phyloP scores from a whole-genome alignment of 2,797 vertebrate species.

The Macropus fuliginosus region DNA sequence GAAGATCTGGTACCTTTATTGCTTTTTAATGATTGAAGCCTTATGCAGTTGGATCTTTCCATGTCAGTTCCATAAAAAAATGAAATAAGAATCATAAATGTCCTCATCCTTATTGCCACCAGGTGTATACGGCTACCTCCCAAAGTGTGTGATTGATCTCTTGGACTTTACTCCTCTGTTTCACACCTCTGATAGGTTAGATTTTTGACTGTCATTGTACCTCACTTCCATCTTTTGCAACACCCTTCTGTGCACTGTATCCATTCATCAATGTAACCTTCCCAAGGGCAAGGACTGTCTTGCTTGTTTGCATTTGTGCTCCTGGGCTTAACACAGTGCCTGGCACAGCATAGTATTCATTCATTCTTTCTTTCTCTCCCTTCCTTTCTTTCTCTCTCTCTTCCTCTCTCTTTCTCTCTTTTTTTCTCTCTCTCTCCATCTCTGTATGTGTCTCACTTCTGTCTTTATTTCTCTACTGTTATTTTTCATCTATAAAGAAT shows the following conservation, averaged over 20 bases:
- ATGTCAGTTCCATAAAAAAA: background rate
- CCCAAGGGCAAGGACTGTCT: background rate
- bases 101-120: background rate
- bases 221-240: background rate
- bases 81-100: background rate
- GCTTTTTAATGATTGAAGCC: background rate
- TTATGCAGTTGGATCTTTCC: background rate
- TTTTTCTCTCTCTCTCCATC: rapidly evolving
- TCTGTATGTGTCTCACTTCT: too few relatives aligned
- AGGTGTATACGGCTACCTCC: background rate
- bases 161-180: background rate
- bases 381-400: too few relatives aligned
- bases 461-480: background rate
- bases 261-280: background rate
- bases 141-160: background rate
- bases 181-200: background rate
- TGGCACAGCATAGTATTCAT: background rate
- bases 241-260: background rate
- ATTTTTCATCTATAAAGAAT: background rate
- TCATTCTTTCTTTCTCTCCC: background rate
- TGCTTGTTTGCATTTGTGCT: background rate
- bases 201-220: background rate
- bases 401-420: too few relatives aligned
- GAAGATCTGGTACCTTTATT: background rate
- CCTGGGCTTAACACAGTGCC: background rate